phyloP scores from a whole-genome alignment of 2,888 invertebrate species.

The Calliopum simillimum region DNA sequence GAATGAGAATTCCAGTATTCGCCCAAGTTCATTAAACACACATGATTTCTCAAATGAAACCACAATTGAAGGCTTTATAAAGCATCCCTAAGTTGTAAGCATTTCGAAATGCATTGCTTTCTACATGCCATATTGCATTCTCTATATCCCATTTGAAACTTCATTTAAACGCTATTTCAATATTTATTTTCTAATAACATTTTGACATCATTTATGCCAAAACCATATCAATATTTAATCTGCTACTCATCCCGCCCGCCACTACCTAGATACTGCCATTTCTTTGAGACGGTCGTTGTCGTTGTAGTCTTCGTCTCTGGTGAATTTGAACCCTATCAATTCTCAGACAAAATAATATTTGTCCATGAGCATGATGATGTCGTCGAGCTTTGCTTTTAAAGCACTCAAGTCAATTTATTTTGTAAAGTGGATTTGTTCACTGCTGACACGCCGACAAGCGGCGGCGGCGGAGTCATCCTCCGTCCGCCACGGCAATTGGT shows the following conservation, averaged over 20 bases:
- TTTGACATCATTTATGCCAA: slow-evolving; percentile 8
- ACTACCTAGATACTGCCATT: too few relatives aligned
- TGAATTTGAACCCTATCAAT: too few relatives aligned
- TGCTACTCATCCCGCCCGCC: neutral
- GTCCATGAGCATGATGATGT: too few relatives aligned
- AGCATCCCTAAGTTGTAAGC: too few relatives aligned
- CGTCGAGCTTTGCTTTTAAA: neutral
- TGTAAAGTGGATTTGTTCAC: slow-evolving; percentile 28
- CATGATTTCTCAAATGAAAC: too few relatives aligned
- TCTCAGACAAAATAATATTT: too few relatives aligned
- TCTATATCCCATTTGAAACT: neutral
- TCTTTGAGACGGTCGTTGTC: neutral
- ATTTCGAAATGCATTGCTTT: too few relatives aligned
- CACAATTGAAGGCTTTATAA: too few relatives aligned
- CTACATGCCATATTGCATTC: neutral
- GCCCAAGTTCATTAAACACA: too few relatives aligned
- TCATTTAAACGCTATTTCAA: neutral
- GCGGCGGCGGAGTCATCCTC: slow-evolving; percentile 1
- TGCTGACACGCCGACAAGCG: slow-evolving; percentile 9
- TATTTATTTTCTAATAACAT: slow-evolving; percentile 3
- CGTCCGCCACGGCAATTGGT: too few relatives aligned
- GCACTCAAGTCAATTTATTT: slow-evolving; percentile 29
- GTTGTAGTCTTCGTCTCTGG: too few relatives aligned
- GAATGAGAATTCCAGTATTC: too few relatives aligned
- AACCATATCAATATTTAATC: neutral